Conservation (phyloP, 2,113 vertebrate genomes). For the Sakesphorus luctuosus region DNA sequence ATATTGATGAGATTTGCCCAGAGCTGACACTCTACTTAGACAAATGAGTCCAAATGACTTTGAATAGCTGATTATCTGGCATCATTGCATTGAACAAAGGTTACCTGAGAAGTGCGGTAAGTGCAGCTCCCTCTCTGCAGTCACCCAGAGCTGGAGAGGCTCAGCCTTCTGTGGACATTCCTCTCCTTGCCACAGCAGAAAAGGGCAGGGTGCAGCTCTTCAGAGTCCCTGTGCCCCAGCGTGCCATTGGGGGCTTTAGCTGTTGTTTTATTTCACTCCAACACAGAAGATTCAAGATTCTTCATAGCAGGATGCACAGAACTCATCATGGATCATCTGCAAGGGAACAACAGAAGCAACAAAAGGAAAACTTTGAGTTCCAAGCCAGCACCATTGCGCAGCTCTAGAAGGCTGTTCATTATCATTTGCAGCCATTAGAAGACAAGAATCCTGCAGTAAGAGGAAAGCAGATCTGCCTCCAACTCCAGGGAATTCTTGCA, state of each 20-base stretch:
- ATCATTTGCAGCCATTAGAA: not conserved
- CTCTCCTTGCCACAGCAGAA: not conserved
- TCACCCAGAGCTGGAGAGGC: not conserved
- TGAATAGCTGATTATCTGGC: slow-evolving; percentile 1
- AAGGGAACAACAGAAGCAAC: not conserved
- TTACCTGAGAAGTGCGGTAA: not conserved
- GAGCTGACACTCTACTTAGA: not conserved
- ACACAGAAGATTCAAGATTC: not conserved
- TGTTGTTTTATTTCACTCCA: not conserved
- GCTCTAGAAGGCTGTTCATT: not conserved
- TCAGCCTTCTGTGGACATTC: not conserved
- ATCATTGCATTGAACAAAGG: not conserved
- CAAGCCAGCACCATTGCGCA: not conserved
- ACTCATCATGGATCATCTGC: rapidly evolving
- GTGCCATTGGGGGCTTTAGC: not conserved
- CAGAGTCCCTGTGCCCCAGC: not conserved
- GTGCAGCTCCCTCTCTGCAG: not conserved
- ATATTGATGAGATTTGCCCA: not conserved
- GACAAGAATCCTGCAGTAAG: not conserved
- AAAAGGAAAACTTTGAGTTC: not conserved
- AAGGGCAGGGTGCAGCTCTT: rapidly evolving
- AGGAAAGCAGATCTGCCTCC: not conserved
- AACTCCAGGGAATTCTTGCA: not conserved
- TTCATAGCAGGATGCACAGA: not conserved
- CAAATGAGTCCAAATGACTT: slow-evolving; percentile 13